phyloP scores from a whole-genome alignment of 2,888 invertebrate genomes.

The Phalera bucephala region DNA sequence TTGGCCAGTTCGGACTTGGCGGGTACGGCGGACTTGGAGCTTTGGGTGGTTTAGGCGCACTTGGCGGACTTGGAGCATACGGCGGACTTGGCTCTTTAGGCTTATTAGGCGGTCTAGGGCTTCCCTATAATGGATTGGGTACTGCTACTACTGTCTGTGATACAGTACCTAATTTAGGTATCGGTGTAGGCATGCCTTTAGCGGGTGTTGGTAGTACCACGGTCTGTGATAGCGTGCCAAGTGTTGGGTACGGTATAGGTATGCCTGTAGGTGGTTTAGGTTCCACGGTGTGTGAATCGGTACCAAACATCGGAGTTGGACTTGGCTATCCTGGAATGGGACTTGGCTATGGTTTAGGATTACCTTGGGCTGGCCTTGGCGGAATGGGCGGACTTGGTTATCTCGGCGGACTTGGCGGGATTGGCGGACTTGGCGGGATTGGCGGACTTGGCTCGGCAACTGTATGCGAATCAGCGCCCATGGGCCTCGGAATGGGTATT shows the following conservation, averaged over 20 bases:
- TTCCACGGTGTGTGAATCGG: conserved; percentile 12
- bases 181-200: conserved; percentile 7
- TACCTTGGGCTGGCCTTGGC: not conserved
- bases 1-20: not conserved
- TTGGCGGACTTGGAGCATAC: conserved; percentile 6
- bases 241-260: conserved; percentile 11
- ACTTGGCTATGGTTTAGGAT: conserved; percentile 3
- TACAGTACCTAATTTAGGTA: conserved; percentile 8
- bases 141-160: conserved; percentile 12
- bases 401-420: not conserved
- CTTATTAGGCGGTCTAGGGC: not conserved
- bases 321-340: too few relatives aligned
- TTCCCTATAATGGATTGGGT: not conserved
- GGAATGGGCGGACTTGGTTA: not conserved
- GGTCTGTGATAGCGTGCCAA: conserved; percentile 13
- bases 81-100: too few relatives aligned
- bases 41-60: conserved; percentile 4
- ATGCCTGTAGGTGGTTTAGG: not conserved
- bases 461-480: conserved; percentile 13
- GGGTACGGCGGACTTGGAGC: conserved; percentile 1
- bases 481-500: conserved; percentile 14
- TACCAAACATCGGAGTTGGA: too few relatives aligned
- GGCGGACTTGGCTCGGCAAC: conserved; percentile 6
- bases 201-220: conserved; percentile 11
- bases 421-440: conserved; percentile 3